phyloP scores from a whole-genome alignment of 1,140 invertebrate species.

The Drosophila pandora region DNA sequence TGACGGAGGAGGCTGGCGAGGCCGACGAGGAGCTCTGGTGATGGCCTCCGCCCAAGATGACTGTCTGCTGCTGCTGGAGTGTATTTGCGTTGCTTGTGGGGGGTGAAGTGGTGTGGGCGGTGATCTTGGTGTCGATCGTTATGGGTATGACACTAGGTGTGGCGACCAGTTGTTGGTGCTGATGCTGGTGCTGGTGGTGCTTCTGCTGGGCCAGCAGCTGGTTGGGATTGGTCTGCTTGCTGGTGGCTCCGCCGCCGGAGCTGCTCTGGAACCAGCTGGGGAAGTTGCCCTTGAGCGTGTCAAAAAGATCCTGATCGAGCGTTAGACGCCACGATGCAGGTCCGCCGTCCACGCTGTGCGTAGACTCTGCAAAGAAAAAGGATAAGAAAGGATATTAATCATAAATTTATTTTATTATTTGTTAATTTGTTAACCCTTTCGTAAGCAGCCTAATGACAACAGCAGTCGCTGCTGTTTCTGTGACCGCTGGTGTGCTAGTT shows the following conservation, averaged over 20 bases:
- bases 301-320: slow-evolving; percentile 94
- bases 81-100: slow-evolving; percentile 60
- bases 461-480: not conserved
- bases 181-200: slow-evolving; percentile 58
- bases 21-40: slow-evolving; percentile 65
- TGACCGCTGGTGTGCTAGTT: slow-evolving; percentile 63
- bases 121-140: slow-evolving; percentile 68
- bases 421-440: too few species aligned
- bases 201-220: slow-evolving; percentile 59
- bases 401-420: too few species aligned
- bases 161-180: slow-evolving; percentile 57
- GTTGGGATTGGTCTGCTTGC: slow-evolving; percentile 71
- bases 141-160: slow-evolving; percentile 68
- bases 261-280: slow-evolving; percentile 93
- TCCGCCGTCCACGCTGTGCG: slow-evolving; percentile 90
- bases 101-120: not conserved
- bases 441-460: too few species aligned
- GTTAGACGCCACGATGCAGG: slow-evolving; percentile 94
- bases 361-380: slow-evolving; percentile 88
- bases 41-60: slow-evolving; percentile 31
- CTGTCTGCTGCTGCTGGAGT: slow-evolving; percentile 59
- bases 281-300: slow-evolving; percentile 94
- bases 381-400: not conserved
- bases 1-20: slow-evolving; percentile 76
- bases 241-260: slow-evolving; percentile 47